phyloP scores from a whole-genome alignment of 2,113 vertebrate genomes.

The Tretioscincus oriximinensis region DNA sequence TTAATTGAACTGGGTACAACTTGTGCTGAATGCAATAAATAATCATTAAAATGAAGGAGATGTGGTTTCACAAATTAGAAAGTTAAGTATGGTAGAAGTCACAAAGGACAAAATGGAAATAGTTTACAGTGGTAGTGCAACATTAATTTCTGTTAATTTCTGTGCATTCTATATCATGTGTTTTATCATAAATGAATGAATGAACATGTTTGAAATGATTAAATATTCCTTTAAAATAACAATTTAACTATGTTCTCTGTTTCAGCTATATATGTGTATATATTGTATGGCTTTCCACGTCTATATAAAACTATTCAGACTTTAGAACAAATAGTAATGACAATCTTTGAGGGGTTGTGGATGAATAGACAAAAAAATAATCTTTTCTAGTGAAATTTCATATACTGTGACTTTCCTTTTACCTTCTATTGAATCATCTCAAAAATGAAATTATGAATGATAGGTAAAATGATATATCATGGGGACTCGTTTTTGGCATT shows the following conservation, averaged over 20 bases:
- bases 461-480: background rate
- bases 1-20: slow-evolving; percentile 84
- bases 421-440: background rate
- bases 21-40: slow-evolving; percentile 86
- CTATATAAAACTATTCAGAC: background rate
- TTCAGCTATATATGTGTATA: background rate
- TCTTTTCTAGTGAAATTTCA: background rate
- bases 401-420: background rate
- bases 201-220: background rate
- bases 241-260: background rate
- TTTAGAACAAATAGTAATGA: background rate
- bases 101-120: slow-evolving; percentile 74
- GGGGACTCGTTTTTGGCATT: too few relatives aligned
- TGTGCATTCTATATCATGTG: background rate
- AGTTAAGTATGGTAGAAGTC: slow-evolving; percentile 79
- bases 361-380: background rate
- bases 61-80: slow-evolving; percentile 78
- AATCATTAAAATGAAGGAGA: slow-evolving; percentile 80
- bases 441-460: background rate
- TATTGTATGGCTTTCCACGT: background rate
- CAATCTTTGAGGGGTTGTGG: background rate
- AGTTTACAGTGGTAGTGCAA: slow-evolving; percentile 8
- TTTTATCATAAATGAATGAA: background rate
- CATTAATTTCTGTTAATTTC: slow-evolving; percentile 4
- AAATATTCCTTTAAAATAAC: background rate